Evolutionary conservation across 2,797 vertebrate species (phyloP).

Genomic region (Hafferia zeledoni): DNA sequence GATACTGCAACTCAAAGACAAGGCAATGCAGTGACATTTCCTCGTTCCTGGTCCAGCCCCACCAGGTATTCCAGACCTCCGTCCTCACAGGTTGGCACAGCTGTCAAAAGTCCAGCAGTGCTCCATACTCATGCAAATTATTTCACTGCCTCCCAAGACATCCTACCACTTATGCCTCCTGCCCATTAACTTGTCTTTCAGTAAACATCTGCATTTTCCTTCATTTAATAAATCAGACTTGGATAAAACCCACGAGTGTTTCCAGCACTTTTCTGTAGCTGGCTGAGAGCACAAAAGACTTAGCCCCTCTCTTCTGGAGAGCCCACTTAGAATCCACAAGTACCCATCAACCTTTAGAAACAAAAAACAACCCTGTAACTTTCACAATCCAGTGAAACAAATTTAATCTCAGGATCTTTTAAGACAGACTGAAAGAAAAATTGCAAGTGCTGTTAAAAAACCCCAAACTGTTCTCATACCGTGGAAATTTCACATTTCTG

Average conservation of each 20-base stretch:
- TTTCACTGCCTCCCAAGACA: background rate
- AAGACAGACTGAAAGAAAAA: background rate
- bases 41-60: background rate
- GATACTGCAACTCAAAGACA: background rate
- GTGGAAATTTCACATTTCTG: background rate
- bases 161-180: background rate
- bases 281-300: background rate
- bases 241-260: background rate
- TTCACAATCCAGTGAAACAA: background rate
- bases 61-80: background rate
- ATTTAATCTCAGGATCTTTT: background rate
- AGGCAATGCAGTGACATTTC: background rate
- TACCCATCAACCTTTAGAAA: background rate
- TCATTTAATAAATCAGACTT: background rate
- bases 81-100: background rate
- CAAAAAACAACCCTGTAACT: background rate
- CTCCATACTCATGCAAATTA: accelerated
- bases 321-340: background rate
- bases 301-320: background rate
- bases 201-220: background rate
- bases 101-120: background rate
- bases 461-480: background rate
- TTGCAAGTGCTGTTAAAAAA: background rate
- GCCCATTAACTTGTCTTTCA: background rate
- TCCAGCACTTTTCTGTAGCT: background rate